A percentile compares a stretch with the other conserved stretches of the same genome.
Evolutionary conservation across 2,888 invertebrate species (phyloP).

Genomic region (Clanis bilineata): DNA sequence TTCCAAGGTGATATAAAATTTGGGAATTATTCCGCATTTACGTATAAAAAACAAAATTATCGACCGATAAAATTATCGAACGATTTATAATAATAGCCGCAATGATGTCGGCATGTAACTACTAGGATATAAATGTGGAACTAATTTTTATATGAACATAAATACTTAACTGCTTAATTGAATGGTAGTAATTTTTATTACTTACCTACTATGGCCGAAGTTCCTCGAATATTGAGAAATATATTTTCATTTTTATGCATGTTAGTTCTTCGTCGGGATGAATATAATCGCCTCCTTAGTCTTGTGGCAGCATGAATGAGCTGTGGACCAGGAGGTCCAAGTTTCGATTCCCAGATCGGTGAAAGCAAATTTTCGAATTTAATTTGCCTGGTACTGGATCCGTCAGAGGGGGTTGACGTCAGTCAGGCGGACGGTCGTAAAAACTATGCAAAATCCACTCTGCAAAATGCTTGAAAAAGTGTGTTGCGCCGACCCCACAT

Average conservation of each 20-base stretch:
- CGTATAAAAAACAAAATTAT: slow-evolving; percentile 30
- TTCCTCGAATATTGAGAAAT: neutral
- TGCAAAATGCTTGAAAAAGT: too few species aligned
- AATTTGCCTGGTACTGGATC: too few species aligned
- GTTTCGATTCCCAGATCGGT: too few species aligned
- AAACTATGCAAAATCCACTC: too few species aligned
- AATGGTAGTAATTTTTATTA: slow-evolving; percentile 34
- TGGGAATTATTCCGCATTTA: slow-evolving; percentile 50
- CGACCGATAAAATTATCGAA: slow-evolving; percentile 32
- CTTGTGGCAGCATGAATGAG: too few species aligned
- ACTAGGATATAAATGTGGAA: slow-evolving; percentile 50
- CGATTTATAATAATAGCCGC: slow-evolving; percentile 38
- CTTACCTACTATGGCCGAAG: slow-evolving; percentile 17
- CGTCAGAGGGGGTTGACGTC: too few species aligned
- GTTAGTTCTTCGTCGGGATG: too few species aligned
- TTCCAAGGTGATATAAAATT: slow-evolving; percentile 53
- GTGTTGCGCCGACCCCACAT: too few species aligned
- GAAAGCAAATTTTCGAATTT: too few species aligned
- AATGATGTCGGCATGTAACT: slow-evolving; percentile 28
- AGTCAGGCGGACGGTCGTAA: too few species aligned
- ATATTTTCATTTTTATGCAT: neutral
- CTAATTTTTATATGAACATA: slow-evolving; percentile 52
- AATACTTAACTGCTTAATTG: slow-evolving; percentile 43
- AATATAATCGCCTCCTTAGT: too few species aligned
- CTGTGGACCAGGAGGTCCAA: too few species aligned